These are phyloP conservation scores for Drosophila arawakana DNA, from an alignment of 1,140 invertebrate species.

Conservation along the genomic window DNA sequence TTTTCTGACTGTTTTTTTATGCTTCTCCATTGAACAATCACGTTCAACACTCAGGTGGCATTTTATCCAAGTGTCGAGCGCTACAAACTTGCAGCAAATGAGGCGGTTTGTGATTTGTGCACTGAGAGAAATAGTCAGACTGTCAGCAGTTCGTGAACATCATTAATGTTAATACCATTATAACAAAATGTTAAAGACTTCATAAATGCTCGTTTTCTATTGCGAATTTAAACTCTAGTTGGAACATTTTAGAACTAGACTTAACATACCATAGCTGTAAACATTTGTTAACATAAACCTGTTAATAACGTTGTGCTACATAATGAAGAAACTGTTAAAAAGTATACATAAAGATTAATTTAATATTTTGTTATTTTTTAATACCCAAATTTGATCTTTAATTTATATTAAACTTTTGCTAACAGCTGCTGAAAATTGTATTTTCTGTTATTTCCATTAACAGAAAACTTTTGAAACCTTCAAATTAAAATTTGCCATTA, in stretches of 20 bases:
- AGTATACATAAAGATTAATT: background rate
- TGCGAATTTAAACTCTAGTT: too few relatives aligned
- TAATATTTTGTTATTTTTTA: too few relatives aligned
- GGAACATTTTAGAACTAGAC: too few relatives aligned
- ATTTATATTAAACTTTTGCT: too few relatives aligned
- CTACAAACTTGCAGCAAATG: slow-evolving; percentile 19
- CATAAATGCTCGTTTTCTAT: too few relatives aligned
- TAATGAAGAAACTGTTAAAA: background rate
- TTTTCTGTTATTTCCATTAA: background rate
- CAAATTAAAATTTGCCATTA: background rate
- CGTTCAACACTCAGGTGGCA: slow-evolving; percentile 15
- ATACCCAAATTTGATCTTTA: too few relatives aligned
- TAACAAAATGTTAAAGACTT: too few relatives aligned
- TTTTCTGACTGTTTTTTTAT: background rate
- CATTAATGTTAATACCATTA: too few relatives aligned
- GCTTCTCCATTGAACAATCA: slow-evolving; percentile 14
- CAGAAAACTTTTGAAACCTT: background rate
- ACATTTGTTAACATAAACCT: too few relatives aligned
- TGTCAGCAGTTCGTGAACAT: background rate
- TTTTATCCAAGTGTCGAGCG: slow-evolving; percentile 12
- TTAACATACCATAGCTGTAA: too few relatives aligned
- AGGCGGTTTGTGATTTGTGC: slow-evolving; percentile 15
- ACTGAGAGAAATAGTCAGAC: background rate
- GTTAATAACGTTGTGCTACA: too few relatives aligned
- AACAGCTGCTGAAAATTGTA: background rate